Evolutionary conservation across 1,140 invertebrate species (phyloP), one percentile per base, ranked within the genome.

Genomic region (Zaprionus ornatus): DNA sequence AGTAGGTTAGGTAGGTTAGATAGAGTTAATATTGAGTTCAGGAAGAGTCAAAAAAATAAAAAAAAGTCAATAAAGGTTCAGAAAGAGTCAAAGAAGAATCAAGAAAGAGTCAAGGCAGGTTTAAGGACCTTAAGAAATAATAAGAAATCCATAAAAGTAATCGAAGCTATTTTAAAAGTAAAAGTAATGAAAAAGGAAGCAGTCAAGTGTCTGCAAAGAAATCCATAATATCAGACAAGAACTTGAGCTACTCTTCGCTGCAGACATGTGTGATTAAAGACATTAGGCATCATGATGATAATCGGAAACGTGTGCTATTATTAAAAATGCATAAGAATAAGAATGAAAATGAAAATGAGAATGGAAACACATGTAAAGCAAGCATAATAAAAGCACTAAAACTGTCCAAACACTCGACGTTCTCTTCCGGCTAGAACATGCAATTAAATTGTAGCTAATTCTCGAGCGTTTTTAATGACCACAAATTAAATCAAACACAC

Each of bases 381-480:
- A 25, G 48, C 29, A 32, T 32, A 7, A 65, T 65, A 65, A 65
- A 65, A 56, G 17, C 32, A 55, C 54, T 64, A 55, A 64, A 64
- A 64, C 37, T 25, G 50, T 64, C 62, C 10, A 64, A 55, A 64
- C 32, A 55, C 23, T 55, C 50, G 15, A 32, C 21, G 48, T 40
- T 23, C 35, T 64, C 29, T 63, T 35, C 50, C 52, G 25, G 52
- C 52, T 27, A 25, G 25, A 25, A 50, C 45, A 50, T 7, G 45
- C 45, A 21, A 19, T 50, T 50, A 50, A 50, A 50, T 50, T 50
- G 19, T 50, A 21, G 19, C 45, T 50, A 50, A 50, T 50, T 50
- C 45, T 50, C 19, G 9, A 23, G 45, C 29, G 12, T 65, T 65
- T 61, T 65, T 65, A 65, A 65, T 42, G 62, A 65, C 27, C 62